Evolutionary conservation across 2,113 vertebrate species (phyloP), one percentile per base, ranked within the genome.

Genomic region (Silurus asotus): DNA sequence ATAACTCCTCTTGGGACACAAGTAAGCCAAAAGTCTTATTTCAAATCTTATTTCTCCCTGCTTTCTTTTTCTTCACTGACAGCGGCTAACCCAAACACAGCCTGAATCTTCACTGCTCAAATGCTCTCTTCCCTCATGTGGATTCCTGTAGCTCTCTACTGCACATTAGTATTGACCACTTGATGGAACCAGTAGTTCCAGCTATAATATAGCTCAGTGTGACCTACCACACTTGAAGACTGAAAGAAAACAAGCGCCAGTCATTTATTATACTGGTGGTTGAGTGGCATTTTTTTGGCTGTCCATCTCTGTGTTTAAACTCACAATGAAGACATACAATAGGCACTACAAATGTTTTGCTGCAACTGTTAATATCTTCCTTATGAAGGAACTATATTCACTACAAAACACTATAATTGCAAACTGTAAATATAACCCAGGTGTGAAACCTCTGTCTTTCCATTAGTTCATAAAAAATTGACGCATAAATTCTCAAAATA

Each of bases 361-460:
- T 77, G 23, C 55, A n/a, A 56, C 23, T 15, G 23, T 25, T 77
- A 55, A 11, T 75, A 75, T 28, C 23, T 25, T n/a, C 55, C n/a
- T 15, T 55, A 0, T 25, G 23, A 56, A 76, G 23, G 7, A 51
- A 55, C 14, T 49, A 53, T n/a, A 5, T 75, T 19, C 72, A 51
- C 10, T n/a, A 51, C 20, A 51, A 48, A 10, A 49, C 0, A 23
- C 9, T 20, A 11, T 0, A 72, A 49, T 0, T 20, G 45, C 20
- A 49, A 23, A 74, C 89, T 89, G n/a, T 20, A 59, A 20, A 62
- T 62, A 19, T 62, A 62, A 87, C 88, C 91, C 91, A 93, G 87
- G 90, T 92, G 93, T 91, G 91, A 83, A 88, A 90, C 8, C 28
- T 90, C 89, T 89, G 15, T 25, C 56, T 70, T 70, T 70, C 67